Evolutionary conservation across 2,888 invertebrate species (phyloP), one percentile per base, ranked within the genome.

Genomic region (Lithophane leautieri): DNA sequence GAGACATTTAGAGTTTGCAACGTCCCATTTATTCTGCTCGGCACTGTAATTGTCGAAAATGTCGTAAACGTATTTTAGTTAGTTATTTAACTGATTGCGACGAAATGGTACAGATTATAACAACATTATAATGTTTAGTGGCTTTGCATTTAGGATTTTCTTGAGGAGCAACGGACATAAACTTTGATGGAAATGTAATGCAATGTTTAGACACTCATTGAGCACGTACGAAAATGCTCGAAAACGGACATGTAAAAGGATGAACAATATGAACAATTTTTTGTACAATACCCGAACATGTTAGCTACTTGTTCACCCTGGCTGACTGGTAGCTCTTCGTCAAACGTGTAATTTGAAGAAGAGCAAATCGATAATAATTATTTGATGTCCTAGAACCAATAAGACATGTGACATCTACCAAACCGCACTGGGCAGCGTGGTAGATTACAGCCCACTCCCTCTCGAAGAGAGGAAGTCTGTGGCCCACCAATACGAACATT

Each of bases 1-100:
- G 67, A 76, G 88, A 79, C 81, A 78, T 86, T 87, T 85, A 84
- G 78, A 84, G 70, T 82, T 73, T 63, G 79, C 80, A 85, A 85
- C 71, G 78, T 76, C 60, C 72, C 89, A 87, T 87, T 86, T 82
- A 77, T 82, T 77, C 73, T 79, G 80, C 77, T 80, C 61, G 42
- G n/a, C 84, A 68, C 61, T 78, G 75, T 85, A 88, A 86, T 84
- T 86, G 74, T 81, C 28, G 44, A 74, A 76, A 79, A 73, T 87
- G 74, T 75, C 62, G 85, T 77, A 88, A 79, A 76, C 22, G 42
- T 81, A 78, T 80, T 82, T 81, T 70, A 84, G 74, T 73, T 60
- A 73, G 63, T 73, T 76, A 66, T 86, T 83, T 73, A 54, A 73
- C 67, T 42, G 44, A 54, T 62, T 85, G 79, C 60, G 50, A 50